Base-by-base conservation (phyloP, 1,140 invertebrate genomes). In the Drosophila hydei region DNA sequence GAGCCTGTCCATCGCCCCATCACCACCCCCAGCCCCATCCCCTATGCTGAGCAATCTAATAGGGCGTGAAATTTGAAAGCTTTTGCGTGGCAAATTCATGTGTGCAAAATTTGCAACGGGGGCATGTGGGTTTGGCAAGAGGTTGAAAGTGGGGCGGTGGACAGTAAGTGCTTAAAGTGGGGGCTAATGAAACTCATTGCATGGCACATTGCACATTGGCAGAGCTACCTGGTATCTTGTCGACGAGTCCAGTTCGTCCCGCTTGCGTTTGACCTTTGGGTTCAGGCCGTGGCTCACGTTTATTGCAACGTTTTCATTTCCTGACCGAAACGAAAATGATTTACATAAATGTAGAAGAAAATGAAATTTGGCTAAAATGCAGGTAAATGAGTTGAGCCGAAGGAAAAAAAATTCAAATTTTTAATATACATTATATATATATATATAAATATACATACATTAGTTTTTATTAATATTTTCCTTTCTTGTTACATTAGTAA, bases 51-150 rank as follows among this genome's bases (percentile, higher is more conserved):
- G 52, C 59, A 40, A 68, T 67, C 69, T 40, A 72, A 72, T 72
- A 72, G 69, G 62, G 69, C 69, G 63, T 72, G 63, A 67, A 72
- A 67, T 72, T 59, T 72, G 62, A 52, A 67, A 36, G 54, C n/a
- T 45, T 33, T 51, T 67, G 62, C 62, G 54, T 72, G 55, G 47
- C 11, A 67, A 52, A 59, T 65, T 65, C 54, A 59, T 72, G 55
- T 59, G 63, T 60, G 70, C 18, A 18, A 59, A 68, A 68, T 72
- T 54, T 3, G 21, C 8, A 7, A 11, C 7, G 2, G 12, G 42
- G 11, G 14, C 6, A 2, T 19, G 42, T 0, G 14, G 14, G 4
- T 33, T n/a, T 23, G 2, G n/a, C 14, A 6, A 5, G 42, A 14
- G 38, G 1, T 4, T 14, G 4, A n/a, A 16, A n/a, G n/a, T n/a